Percentiles rank a stretch among this genome's conserved stretches.
Evolutionary conservation across 2,888 invertebrate genomes (phyloP).

Genomic region (Agonopterix arenella): DNA sequence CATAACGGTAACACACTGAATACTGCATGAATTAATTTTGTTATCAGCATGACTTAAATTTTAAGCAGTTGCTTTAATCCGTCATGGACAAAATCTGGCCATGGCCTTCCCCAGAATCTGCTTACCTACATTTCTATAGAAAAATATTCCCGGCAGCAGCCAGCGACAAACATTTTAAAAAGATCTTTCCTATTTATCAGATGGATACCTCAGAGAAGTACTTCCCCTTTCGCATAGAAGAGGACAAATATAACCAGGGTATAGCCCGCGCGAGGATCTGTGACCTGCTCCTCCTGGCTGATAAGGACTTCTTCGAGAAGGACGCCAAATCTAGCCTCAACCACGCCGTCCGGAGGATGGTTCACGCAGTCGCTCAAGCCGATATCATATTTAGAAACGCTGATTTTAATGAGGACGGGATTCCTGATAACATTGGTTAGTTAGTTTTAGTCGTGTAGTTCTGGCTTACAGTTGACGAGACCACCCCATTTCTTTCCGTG

Average conservation of each 20-base stretch:
- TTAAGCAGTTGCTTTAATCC: no score
- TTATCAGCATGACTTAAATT: no score
- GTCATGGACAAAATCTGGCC: no score
- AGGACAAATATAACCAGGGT: conserved; percentile 27
- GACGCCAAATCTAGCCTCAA: conserved; percentile 62
- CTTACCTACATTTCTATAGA: no score
- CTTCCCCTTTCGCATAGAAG: conserved; percentile 46
- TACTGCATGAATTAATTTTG: no score
- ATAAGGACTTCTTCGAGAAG: conserved; percentile 60
- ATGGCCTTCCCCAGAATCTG: no score
- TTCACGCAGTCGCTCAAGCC: conserved; percentile 68
- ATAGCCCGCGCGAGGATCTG: conserved; percentile 56
- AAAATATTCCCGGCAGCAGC: no score
- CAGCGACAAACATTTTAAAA: neutral
- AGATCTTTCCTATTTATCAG: conserved; percentile 7
- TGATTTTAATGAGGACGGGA: conserved; percentile 71
- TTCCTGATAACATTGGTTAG: conserved; percentile 71
- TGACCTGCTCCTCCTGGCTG: conserved; percentile 64
- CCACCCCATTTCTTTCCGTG: neutral
- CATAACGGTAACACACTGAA: no score
- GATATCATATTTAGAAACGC: conserved; percentile 73
- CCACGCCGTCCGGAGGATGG: conserved; percentile 58
- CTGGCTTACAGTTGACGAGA: no score
- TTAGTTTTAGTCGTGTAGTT: no score
- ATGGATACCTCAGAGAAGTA: conserved; percentile 5